phyloP scores from a whole-genome alignment of 2,888 invertebrate species.

The Scelioninae gen. 1 region DNA sequence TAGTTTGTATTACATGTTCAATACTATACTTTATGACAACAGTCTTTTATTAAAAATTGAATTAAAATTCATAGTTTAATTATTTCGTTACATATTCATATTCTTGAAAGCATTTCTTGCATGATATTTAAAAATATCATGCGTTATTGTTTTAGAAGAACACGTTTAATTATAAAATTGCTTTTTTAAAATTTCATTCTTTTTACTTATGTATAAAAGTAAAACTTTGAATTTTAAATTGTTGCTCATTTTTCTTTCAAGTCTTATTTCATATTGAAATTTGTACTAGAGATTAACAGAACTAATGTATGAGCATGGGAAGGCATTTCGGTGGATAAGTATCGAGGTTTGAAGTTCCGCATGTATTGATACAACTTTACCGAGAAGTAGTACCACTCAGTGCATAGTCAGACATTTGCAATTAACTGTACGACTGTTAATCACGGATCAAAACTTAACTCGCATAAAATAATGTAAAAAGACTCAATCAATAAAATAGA shows the following conservation, averaged over 20 bases:
- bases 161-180: slow-evolving; percentile 7
- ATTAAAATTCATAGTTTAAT: slow-evolving; percentile 19
- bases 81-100: neutral
- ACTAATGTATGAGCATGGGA: slow-evolving; percentile 2
- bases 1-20: too few relatives aligned
- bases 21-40: neutral
- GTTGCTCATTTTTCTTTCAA: neutral
- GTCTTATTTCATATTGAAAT: neutral
- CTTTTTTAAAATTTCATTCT: too few relatives aligned
- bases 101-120: too few relatives aligned
- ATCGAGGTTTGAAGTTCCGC: slow-evolving; percentile 10
- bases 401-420: slow-evolving; percentile 30
- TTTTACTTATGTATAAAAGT: too few relatives aligned
- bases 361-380: slow-evolving; percentile 13
- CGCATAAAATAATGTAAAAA: slow-evolving; percentile 4
- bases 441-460: slow-evolving; percentile 11
- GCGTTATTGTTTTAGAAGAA: slow-evolving; percentile 13
- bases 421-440: slow-evolving; percentile 22
- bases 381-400: slow-evolving; percentile 22
- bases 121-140: neutral
- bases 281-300: neutral
- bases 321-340: slow-evolving; percentile 6
- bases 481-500: neutral
- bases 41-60: slow-evolving; percentile 14
- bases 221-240: too few relatives aligned